Base-by-base conservation (phyloP, 2,888 invertebrate genomes). In the Apotomis capreana region DNA sequence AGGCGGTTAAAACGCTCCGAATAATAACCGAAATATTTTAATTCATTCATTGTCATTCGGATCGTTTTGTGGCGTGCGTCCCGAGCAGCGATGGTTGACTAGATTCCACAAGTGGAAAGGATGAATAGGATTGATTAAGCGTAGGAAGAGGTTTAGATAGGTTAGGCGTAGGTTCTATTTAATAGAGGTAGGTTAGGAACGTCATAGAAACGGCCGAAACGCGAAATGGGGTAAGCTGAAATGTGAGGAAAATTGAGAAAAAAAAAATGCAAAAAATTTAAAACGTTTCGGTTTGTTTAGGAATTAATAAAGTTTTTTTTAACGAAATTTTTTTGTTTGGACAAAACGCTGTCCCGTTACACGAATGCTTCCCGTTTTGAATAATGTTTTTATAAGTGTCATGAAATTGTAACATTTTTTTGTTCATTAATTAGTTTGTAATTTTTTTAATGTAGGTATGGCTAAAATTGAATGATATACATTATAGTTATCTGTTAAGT, bases 201-300 rank as follows among this genome's bases (percentile, higher is more conserved):
- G 91, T 91, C 92, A 91, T 91, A 90, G 92, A 89, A 90, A 88
- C 87, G 83, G 80, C 81, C 82, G 77, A 80, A 82, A 84, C 77
- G 78, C 74, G 76, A 81, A 79, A 78, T 76, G 74, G 75, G 60
- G 72, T 73, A 75, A 68, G 69, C 49, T 73, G 75, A 70, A 69
- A 68, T 75, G 74, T 74, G 74, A 74, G 40, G 74, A 71, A 70
- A 75, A 76, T 76, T 81, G 77, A 77, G 78, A 79, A 79, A 74
- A 75, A 26, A 79, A 78, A 78, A 80, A 80, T 82, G 79, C 78
- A 80, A 79, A 76, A 81, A 77, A 81, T 80, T 80, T 79, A 79
- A 40, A 74, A 78, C 77, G 75, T 79, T 80, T 83, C 79, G 78
- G 74, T 86, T 85, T 81, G 82, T 83, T 84, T 87, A 87, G 84